Evolutionary conservation across 2,797 vertebrate genomes (phyloP).

Genomic region (Catamblyrhynchus diadema): DNA sequence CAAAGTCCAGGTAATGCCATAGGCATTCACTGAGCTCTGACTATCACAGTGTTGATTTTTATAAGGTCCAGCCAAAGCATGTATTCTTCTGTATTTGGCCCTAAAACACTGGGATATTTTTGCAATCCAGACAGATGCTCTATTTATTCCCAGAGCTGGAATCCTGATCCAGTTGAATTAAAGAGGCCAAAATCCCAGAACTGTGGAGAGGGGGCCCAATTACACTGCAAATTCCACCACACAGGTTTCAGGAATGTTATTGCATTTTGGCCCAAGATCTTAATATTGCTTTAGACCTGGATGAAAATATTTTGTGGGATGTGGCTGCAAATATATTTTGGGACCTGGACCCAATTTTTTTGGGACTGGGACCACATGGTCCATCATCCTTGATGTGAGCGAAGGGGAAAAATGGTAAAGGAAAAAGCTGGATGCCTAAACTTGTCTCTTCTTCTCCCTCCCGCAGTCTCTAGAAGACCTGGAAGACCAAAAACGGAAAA

Average conservation of each 20-base stretch:
- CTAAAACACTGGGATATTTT: neutral
- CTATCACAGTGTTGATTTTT: rapidly evolving
- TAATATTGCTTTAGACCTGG: neutral
- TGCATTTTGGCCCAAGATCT: neutral
- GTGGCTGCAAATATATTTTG: neutral
- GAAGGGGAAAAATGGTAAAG: rapidly evolving
- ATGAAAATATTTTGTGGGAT: neutral
- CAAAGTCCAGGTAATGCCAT: rapidly evolving
- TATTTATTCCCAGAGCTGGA: neutral
- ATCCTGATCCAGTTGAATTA: neutral
- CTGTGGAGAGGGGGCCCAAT: rapidly evolving
- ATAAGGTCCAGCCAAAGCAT: neutral
- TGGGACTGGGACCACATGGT: rapidly evolving
- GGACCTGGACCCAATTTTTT: neutral
- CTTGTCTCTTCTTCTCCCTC: neutral
- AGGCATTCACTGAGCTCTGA: neutral
- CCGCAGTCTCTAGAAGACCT: constrained; percentile 95
- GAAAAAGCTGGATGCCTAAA: rapidly evolving
- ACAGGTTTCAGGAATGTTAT: neutral
- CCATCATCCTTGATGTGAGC: rapidly evolving
- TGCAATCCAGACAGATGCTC: neutral
- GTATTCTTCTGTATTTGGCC: neutral
- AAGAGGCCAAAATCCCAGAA: neutral
- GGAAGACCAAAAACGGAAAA: constrained; percentile 98
- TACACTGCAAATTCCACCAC: neutral